Evolutionary conservation across 2,888 invertebrate genomes (phyloP).

Genomic region (Hypena proboscidalis): DNA sequence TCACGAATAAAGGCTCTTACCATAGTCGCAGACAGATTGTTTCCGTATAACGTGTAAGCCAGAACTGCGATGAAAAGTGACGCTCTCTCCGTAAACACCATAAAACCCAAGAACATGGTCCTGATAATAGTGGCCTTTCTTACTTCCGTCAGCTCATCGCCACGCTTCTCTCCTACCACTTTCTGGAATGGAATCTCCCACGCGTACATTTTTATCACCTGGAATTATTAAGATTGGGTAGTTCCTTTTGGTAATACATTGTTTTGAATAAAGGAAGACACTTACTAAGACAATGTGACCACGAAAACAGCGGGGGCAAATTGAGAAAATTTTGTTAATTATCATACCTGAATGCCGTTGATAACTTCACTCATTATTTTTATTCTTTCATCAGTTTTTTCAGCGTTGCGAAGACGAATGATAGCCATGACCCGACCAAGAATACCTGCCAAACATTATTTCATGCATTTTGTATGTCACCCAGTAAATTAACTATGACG

Average conservation of each 20-base stretch:
- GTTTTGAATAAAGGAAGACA: too few species aligned
- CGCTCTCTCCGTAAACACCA: constrained; percentile 92
- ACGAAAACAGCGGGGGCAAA: too few species aligned
- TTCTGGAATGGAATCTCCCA: constrained; percentile 96
- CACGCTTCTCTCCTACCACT: constrained; percentile 89
- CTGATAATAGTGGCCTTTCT: constrained; percentile 87
- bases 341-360: constrained; percentile 93
- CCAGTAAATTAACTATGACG: too few species aligned
- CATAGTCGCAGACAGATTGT: constrained; percentile 89
- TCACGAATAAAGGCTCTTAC: too few species aligned
- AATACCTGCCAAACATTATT: constrained; percentile 72
- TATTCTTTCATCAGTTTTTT: constrained; percentile 94
- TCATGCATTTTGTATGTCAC: too few species aligned
- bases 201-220: constrained; percentile 98
- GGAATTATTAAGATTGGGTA: too few species aligned
- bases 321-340: too few species aligned
- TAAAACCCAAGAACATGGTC: constrained; percentile 89
- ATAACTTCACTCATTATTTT: constrained; percentile 97
- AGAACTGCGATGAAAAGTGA: constrained; percentile 91
- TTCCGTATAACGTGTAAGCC: constrained; percentile 87
- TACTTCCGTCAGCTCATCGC: constrained; percentile 83
- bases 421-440: constrained; percentile 83
- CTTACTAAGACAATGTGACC: too few species aligned
- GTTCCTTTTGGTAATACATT: too few species aligned
- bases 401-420: constrained; percentile 90